Evolutionary conservation across 2,888 invertebrate species (phyloP), one percentile per base, ranked within the genome.

Genomic region (Leucophenga maculata): DNA sequence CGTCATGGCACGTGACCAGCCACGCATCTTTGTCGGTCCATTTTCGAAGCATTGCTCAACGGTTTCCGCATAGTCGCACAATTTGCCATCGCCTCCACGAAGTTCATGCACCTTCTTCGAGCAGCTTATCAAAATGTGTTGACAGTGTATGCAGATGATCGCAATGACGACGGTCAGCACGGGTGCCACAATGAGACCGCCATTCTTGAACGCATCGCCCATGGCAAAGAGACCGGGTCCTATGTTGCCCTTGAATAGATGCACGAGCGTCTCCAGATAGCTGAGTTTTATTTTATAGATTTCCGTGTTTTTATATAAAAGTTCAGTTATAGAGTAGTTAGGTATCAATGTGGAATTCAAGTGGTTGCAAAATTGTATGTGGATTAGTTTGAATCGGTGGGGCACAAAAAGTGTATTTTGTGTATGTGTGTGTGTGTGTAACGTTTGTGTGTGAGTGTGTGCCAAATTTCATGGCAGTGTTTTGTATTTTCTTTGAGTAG

Each of bases 191-290:
- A 95, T 85, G 1, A 99, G 89, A 8, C 99, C 99, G 20, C 97
- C 95, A 88, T 98, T 95, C 87, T 93, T 94, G 86, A 97, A 95
- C 0, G 97, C 98, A 86, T 96, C 94, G 8, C 98, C 98, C 93
- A 99, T 95, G 1, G 98, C 98, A 83, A 98, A 93, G 75, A 98
- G 92, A 0, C 98, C 99, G 0, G 98, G 97, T 39, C 99, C 98
- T 71, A 99, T 93, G 90, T 98, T 98, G 14, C 97, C 98, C 87
- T 97, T 96, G 86, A 98, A 93, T 71, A 98, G 90, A 88, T 98
- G 97, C 90, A 97, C 94, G 88, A 98, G 90, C 0, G 97, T 96
- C 87, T 97, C 95, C 78, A 92, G 80, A 86, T 95, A 97, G 75
- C 97, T 97, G 88, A 65, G 69, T 68, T 39, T 39, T 39, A 8